Conservation (phyloP, 2,888 invertebrate genomes). For the Drosophila fulvimacula region DNA sequence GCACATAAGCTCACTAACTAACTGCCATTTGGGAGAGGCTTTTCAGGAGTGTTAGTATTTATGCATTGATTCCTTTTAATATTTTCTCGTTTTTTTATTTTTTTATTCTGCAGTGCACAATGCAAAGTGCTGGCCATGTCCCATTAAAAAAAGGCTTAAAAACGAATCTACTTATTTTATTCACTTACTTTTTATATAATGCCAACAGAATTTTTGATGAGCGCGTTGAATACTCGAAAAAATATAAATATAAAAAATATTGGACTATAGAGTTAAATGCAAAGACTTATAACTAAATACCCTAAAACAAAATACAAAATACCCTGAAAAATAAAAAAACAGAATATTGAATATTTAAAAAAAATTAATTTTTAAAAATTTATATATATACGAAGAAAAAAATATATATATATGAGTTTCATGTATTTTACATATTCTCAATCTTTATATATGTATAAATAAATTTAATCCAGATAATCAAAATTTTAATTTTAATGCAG, state of each 20-base stretch:
- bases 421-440: no score
- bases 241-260: constrained; percentile 17
- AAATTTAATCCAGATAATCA: no score
- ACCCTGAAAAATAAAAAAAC: no score
- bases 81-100: constrained; percentile 31
- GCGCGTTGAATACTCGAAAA: constrained; percentile 16
- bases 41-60: neutral
- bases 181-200: constrained; percentile 45
- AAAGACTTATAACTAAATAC: neutral
- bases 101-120: constrained; percentile 33
- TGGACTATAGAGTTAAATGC: neutral
- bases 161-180: constrained; percentile 25
- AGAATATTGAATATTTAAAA: no score
- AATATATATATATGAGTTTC: no score
- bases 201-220: constrained; percentile 68
- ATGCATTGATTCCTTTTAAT: constrained; percentile 40
- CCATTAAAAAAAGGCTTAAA: constrained; percentile 23
- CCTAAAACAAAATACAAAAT: no score
- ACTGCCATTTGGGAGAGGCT: constrained; percentile 12
- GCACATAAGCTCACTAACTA: constrained; percentile 32
- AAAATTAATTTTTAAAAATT: no score
- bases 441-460: no score
- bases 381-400: no score
- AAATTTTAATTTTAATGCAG: no score
- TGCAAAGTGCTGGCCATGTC: constrained; percentile 31